Percentiles rank a stretch among this genome's conserved stretches.
These are phyloP conservation scores for Pantherophis alleghaniensis DNA, from an alignment of 2,797 vertebrate genomes.

Conservation along the genomic window DNA sequence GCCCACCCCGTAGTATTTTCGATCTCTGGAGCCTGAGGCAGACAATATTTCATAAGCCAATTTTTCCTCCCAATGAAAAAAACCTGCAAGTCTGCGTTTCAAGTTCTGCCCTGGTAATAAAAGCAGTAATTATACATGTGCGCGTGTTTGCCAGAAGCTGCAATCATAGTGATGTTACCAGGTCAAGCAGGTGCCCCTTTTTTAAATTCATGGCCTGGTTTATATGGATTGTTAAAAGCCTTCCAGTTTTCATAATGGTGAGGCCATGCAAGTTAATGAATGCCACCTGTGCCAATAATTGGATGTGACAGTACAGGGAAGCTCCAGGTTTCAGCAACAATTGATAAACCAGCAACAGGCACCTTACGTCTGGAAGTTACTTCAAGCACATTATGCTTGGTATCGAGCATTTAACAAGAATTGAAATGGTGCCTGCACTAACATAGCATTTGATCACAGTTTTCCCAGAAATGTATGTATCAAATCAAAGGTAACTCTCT, in stretches of 20 bases:
- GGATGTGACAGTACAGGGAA: background rate
- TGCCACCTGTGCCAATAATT: background rate
- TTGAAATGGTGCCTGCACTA: background rate
- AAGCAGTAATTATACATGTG: background rate
- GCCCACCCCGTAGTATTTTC: conserved; percentile 9
- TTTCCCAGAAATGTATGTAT: background rate
- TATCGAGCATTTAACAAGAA: conserved; percentile 14
- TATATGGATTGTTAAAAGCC: background rate
- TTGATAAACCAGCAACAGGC: conserved; percentile 8
- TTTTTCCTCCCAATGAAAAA: conserved; percentile 10
- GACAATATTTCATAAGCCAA: conserved; percentile 15
- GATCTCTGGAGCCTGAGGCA: conserved; percentile 36
- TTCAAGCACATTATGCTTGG: background rate
- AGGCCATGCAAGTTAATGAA: background rate
- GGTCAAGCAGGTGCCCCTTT: background rate
- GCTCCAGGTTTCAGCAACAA: background rate
- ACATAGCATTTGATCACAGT: background rate
- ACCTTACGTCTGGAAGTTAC: conserved; percentile 18
- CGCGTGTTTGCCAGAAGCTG: background rate
- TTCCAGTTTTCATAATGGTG: background rate
- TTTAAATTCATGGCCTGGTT: background rate
- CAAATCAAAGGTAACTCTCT: background rate
- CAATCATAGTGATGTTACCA: background rate
- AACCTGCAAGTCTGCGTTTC: background rate
- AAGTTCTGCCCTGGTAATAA: background rate